These are phyloP conservation scores for Struthidea cinerea DNA, from an alignment of 2,113 vertebrate genomes.

Conservation along the genomic window DNA sequence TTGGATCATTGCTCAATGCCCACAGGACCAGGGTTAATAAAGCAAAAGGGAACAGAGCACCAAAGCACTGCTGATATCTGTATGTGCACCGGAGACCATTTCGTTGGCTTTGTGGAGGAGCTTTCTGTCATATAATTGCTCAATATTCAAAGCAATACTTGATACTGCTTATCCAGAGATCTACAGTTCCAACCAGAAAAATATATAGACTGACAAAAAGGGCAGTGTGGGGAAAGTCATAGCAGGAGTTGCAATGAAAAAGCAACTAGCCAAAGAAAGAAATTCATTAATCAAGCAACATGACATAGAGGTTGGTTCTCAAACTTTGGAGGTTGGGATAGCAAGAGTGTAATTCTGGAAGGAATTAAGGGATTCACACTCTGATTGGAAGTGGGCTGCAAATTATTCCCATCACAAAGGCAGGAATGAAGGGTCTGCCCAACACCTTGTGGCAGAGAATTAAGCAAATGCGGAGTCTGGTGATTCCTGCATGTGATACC, in stretches of 20 bases:
- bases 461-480: neutral
- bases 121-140: slow-evolving; percentile 35
- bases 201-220: neutral
- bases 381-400: neutral
- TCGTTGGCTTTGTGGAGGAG: neutral
- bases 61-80: slow-evolving; percentile 5
- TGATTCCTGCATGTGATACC: neutral
- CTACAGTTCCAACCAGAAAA: neutral
- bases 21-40: slow-evolving; percentile 29
- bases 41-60: slow-evolving; percentile 38
- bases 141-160: slow-evolving; percentile 22
- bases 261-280: neutral
- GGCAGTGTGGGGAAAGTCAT: neutral
- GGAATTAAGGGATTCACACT: neutral
- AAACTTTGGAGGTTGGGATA: neutral
- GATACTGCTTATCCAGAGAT: neutral
- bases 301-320: neutral
- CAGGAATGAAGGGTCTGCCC: neutral
- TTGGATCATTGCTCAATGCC: slow-evolving; percentile 30
- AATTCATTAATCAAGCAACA: neutral
- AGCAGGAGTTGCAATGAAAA: neutral
- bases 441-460: neutral
- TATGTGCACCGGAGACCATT: slow-evolving; percentile 6
- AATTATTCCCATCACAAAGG: neutral
- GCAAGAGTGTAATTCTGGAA: neutral